Evolutionary conservation across 2,797 vertebrate species (phyloP).

Genomic region (Darevskia nairensis): DNA sequence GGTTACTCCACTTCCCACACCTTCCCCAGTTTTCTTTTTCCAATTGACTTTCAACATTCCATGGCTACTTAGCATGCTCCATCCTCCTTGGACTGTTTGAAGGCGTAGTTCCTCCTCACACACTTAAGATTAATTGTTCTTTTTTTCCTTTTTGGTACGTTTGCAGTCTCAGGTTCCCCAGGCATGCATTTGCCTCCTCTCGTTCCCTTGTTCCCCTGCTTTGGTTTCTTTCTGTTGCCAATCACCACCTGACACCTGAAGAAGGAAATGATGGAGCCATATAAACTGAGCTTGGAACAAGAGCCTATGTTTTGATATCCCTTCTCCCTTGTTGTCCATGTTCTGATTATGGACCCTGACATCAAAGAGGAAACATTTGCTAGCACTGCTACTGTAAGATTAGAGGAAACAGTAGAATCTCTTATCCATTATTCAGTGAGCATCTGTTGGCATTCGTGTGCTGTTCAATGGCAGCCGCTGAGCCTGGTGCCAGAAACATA

Average conservation of each 20-base stretch:
- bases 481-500: not conserved
- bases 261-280: not conserved
- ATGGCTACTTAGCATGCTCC: too few species aligned
- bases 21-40: not conserved
- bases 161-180: not conserved
- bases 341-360: fast-evolving
- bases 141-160: not conserved
- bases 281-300: not conserved
- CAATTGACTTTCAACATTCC: not conserved
- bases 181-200: not conserved
- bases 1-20: not conserved
- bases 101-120: too few species aligned
- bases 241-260: not conserved
- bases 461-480: fast-evolving
- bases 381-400: fast-evolving
- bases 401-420: not conserved
- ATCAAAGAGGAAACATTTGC: fast-evolving
- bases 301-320: not conserved
- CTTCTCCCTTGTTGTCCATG: not conserved
- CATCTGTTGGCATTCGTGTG: not conserved
- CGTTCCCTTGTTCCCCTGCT: not conserved
- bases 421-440: not conserved
- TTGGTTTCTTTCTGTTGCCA: not conserved
- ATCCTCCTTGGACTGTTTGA: not conserved
- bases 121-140: too few species aligned